phyloP scores from a whole-genome alignment of 2,113 vertebrate species.

The Ophthalmolycus amberensis region DNA sequence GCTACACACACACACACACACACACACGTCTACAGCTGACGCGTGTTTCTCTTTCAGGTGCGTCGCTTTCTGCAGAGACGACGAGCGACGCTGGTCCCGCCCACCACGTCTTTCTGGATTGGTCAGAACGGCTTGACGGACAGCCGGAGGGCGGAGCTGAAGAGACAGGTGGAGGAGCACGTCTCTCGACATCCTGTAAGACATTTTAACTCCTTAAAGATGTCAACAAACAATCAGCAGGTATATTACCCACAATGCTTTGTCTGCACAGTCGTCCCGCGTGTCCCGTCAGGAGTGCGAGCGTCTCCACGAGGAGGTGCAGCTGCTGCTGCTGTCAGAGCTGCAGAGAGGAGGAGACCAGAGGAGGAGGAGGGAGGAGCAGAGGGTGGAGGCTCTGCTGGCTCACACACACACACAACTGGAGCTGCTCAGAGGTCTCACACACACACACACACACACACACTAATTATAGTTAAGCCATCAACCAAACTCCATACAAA shows the following conservation, averaged over 20 bases:
- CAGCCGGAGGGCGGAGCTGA: slow-evolving; percentile 84
- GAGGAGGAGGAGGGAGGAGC: slow-evolving; percentile 51
- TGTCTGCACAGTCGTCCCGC: slow-evolving; percentile 32
- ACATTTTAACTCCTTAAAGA: slow-evolving; percentile 1
- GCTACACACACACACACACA: no score
- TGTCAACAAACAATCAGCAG: neutral
- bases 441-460: slow-evolving; percentile 14
- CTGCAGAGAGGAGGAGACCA: slow-evolving; percentile 38
- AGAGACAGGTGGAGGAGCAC: slow-evolving; percentile 88
- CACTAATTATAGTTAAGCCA: no score
- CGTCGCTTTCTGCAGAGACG: slow-evolving; percentile 86
- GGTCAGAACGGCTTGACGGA: slow-evolving; percentile 85
- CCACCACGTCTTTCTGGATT: slow-evolving; percentile 79
- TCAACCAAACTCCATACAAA: slow-evolving; percentile 42
- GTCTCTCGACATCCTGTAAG: slow-evolving; percentile 86
- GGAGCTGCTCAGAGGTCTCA: slow-evolving; percentile 65
- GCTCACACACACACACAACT: slow-evolving; percentile 71
- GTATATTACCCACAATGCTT: neutral
- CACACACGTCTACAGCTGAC: no score
- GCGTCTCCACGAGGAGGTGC: slow-evolving; percentile 68
- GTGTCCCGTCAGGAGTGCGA: slow-evolving; percentile 48
- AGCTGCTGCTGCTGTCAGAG: slow-evolving; percentile 59
- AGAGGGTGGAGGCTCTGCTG: slow-evolving; percentile 60
- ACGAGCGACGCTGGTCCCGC: slow-evolving; percentile 67
- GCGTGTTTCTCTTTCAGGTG: slow-evolving; percentile 75